phyloP scores from a whole-genome alignment of 2,888 invertebrate genomes.

The Drosophila monieri region DNA sequence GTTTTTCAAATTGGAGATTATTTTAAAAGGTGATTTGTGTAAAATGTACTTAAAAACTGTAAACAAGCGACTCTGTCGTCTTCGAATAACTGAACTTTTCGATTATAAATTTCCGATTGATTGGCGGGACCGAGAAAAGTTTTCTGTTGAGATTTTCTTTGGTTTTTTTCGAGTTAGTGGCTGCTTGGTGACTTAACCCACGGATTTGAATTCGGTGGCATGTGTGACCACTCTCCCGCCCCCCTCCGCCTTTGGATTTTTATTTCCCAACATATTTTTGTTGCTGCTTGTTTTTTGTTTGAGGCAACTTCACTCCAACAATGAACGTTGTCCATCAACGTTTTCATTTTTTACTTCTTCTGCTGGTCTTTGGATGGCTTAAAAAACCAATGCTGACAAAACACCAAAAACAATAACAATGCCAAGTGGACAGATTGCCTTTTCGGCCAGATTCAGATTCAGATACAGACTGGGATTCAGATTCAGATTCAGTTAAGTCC shows the following conservation, averaged over 20 bases:
- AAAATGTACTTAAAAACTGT: not conserved
- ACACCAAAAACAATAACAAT: slow-evolving; percentile 44
- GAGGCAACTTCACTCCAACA: slow-evolving; percentile 7
- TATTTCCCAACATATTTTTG: slow-evolving; percentile 3
- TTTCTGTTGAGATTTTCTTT: slow-evolving; percentile 14
- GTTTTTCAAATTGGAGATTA: not conserved
- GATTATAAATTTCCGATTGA: slow-evolving; percentile 22
- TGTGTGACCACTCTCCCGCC: slow-evolving; percentile 18
- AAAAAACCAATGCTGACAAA: slow-evolving; percentile 41
- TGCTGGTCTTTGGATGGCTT: slow-evolving; percentile 26
- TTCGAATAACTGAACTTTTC: not conserved
- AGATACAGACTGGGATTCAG: slow-evolving; percentile 28
- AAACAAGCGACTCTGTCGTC: not conserved
- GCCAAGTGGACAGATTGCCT: slow-evolving; percentile 53
- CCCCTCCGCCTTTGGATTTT: not conserved
- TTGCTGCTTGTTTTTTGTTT: not conserved
- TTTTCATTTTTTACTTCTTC: slow-evolving; percentile 36
- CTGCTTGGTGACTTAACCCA: slow-evolving; percentile 14
- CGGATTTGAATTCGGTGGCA: slow-evolving; percentile 34
- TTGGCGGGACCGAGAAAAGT: slow-evolving; percentile 23
- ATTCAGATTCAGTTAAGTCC: slow-evolving; percentile 29
- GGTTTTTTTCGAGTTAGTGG: not conserved
- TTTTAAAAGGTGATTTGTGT: not conserved
- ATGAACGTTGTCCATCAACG: slow-evolving; percentile 58
- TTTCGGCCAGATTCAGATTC: slow-evolving; percentile 39